Evolutionary conservation across 2,797 vertebrate species (phyloP), one percentile per base, ranked within the genome.

Genomic region (Hozukius guyotensis): DNA sequence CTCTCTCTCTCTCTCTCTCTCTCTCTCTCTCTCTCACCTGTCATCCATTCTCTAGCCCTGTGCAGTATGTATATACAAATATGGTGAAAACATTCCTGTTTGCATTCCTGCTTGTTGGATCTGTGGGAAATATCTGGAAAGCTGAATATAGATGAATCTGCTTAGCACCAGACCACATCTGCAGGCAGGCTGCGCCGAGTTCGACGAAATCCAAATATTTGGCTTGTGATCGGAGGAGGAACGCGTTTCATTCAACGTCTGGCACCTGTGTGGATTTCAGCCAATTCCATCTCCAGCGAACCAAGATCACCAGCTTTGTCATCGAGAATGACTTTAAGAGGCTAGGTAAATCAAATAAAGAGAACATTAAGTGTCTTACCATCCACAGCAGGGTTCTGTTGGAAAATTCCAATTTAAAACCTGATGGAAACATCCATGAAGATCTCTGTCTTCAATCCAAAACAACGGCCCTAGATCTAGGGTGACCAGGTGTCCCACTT

Each of bases 51-150:
- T 55, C 77, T 76, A 20, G 46, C 46, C 55, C 34, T 49, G 42
- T 78, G 72, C 67, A 72, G 59, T 31, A 53, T 52, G 77, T 42
- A 42, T 81, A 77, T 78, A 86, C 78, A 87, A 85, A 91, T 85
- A 90, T 84, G 77, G 83, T 57, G 42, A 89, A 87, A 85, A 72
- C 36, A 77, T 75, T 72, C 61, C 27, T 70, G 71, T n/a, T 59
- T 77, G 75, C 73, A 81, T 89, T 88, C 83, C 80, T 85, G 42
- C 69, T 72, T n/a, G 10, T 29, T 61, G 55, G 71, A 82, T 79
- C 71, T 79, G 77, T 77, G 67, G 75, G 78, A 87, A 84, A 77
- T 73, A 63, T 68, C 56, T 55, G 66, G 24, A 53, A 72, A 79
- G 9, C 13, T 62, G 42, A 77, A 75, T 67, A 59, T 42, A 31